Evolutionary conservation across 2,113 vertebrate genomes (phyloP), one percentile per base, ranked within the genome.

Genomic region (Blennius ocellaris): DNA sequence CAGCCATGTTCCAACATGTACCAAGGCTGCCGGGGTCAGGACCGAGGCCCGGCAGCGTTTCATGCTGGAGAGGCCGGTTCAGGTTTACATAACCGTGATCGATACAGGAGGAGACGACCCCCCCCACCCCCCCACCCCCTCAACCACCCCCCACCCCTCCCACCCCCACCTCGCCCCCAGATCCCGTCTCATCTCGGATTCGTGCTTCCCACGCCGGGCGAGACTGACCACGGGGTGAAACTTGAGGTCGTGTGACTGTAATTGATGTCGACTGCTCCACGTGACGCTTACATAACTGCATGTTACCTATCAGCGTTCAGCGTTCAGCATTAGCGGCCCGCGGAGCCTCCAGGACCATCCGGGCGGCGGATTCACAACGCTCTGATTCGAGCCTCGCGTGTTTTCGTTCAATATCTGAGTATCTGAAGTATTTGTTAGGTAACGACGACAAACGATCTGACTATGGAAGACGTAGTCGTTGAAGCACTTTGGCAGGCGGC

Each of bases 1-100:
- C 88, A 67, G 87, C 80, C 90, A 90, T 90, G 84, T 88, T 81
- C 74, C 78, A 62, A 37, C 63, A 47, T n/a, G 40, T 52, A 41
- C 53, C 50, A 78, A 73, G 5, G 44, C 41, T 58, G 72, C 65
- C 69, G 6, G 17, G 51, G 37, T 30, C 55, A 62, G 62, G 61
- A 77, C 56, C 37, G 57, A 57, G 76, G 63, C 52, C 16, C 36
- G 60, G 45, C 71, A 12, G 8, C 16, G 67, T 78, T 75, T 67
- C 41, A 52, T 43, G 69, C 49, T 71, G 12, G 44, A 39, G 58
- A 55, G 61, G 43, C 8, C 1, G 57, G 17, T 40, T 73, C 16
- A 67, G 51, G 71, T 81, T 87, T 84, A 73, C 64, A 36, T 82
- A 81, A 89, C 62, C 6, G 15, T 44, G 59, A 86, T 86, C 81